Base-by-base conservation (phyloP, 2,797 vertebrate genomes). In the Dendrocincla tyrannina region DNA sequence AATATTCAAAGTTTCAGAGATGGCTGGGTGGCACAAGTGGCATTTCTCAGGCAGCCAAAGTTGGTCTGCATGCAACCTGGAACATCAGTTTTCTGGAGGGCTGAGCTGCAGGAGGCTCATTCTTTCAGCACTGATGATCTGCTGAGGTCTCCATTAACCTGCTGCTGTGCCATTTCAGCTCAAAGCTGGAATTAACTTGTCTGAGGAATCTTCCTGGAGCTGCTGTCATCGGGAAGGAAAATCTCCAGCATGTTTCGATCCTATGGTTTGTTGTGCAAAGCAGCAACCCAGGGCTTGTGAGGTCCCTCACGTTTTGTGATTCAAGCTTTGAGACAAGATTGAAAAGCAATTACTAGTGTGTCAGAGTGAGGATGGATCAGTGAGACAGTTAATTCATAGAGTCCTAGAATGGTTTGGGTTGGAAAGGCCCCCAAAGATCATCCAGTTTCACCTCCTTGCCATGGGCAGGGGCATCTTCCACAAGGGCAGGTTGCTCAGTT, bases 21-120 rank as follows among this genome's bases (percentile, higher is more conserved):
- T 19, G 53, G n/a, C 0, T 24, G 24, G 16, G 30, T 23, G 53
- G 11, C 58, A 53, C 49, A 55, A 37, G 1, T 30, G 78, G 24
- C 47, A 13, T 83, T 84, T 68, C 33, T 46, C 30, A 42, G 17
- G 3, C 49, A 37, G 35, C 3, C 23, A 8, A 59, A 15, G 18
- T 2, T 59, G 39, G 39, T 22, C 30, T 4, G 0, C 7, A 1
- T 10, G 11, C 8, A 28, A 1, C 55, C 32, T 25, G 16, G 33
- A n/a, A 16, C 27, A 22, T 24, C 14, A 11, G 17, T 60, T 77
- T 67, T 17, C 55, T 41, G 19, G 67, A 39, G 81, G 69, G 58
- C 27, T 82, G 85, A 58, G 32, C 76, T 85, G 92, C 60, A 73
- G 72, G 75, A 73, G n/a, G 17, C 10, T 42, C 49, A 2, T 69